Percentiles rank a stretch among this genome's conserved stretches.
These are phyloP conservation scores for Corythucha ciliata DNA, from an alignment of 2,888 invertebrate genomes.

Conservation along the genomic window DNA sequence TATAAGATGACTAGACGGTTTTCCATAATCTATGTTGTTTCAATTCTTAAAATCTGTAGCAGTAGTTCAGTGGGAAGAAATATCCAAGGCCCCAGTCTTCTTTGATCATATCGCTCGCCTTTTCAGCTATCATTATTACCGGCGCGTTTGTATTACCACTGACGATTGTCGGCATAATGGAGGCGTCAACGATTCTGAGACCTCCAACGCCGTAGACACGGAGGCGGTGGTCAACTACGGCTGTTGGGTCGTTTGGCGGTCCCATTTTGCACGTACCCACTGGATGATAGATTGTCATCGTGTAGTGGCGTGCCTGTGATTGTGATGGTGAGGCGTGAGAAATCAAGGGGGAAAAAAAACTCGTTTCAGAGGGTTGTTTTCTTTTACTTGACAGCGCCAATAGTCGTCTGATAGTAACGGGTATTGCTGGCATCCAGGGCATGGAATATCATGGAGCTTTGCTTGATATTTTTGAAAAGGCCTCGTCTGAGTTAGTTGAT, in stretches of 20 bases:
- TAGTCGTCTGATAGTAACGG: slow-evolving; percentile 62
- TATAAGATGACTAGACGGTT: too few species aligned
- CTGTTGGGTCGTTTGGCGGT: slow-evolving; percentile 47
- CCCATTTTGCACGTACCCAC: slow-evolving; percentile 77
- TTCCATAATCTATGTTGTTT: too few species aligned
- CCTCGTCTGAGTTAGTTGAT: slow-evolving; percentile 51
- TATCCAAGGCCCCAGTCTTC: slow-evolving; percentile 57
- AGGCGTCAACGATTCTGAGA: slow-evolving; percentile 69
- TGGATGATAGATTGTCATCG: slow-evolving; percentile 73
- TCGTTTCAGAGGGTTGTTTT: background rate
- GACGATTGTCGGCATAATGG: slow-evolving; percentile 70
- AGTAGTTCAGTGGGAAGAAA: too few species aligned
- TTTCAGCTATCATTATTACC: slow-evolving; percentile 74
- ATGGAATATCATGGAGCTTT: slow-evolving; percentile 53
- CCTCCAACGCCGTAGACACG: slow-evolving; percentile 56
- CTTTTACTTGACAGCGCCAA: slow-evolving; percentile 52
- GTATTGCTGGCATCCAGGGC: slow-evolving; percentile 56
- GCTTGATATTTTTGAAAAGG: slow-evolving; percentile 53
- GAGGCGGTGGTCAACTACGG: slow-evolving; percentile 63
- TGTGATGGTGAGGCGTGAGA: too few species aligned
- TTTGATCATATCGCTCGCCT: slow-evolving; percentile 72
- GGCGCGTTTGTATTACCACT: slow-evolving; percentile 77
- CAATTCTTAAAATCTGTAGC: too few species aligned
- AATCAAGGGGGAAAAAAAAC: too few species aligned
- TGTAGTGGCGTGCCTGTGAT: slow-evolving; percentile 62